These are phyloP conservation scores for Macrophya annulata DNA, from an alignment of 2,888 invertebrate genomes.

Conservation along the genomic window DNA sequence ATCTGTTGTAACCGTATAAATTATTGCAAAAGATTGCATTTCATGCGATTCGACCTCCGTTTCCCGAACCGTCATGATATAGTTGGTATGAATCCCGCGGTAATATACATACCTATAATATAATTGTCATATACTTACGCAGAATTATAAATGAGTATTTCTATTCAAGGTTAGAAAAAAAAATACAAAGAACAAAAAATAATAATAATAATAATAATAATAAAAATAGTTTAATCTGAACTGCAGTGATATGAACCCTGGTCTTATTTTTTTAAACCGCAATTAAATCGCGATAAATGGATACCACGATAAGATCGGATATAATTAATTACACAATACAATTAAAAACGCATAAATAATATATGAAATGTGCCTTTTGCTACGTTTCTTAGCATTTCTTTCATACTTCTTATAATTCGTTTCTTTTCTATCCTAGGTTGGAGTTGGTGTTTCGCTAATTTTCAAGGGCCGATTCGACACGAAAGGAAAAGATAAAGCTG, in stretches of 20 bases:
- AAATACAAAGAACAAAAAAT: not conserved
- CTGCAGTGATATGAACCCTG: not conserved
- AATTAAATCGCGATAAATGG: too few species aligned
- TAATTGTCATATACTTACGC: not conserved
- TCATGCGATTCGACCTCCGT: not conserved
- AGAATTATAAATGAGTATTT: not conserved
- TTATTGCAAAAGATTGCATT: not conserved
- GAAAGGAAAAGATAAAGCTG: slow-evolving; percentile 80
- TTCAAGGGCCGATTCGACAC: slow-evolving; percentile 83
- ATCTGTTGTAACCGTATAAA: not conserved
- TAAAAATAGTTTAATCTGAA: not conserved
- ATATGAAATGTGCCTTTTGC: not conserved
- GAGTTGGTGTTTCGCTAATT: slow-evolving; percentile 84
- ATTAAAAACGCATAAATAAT: not conserved
- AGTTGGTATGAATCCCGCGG: not conserved
- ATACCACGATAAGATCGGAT: not conserved
- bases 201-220: too few species aligned
- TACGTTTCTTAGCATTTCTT: not conserved
- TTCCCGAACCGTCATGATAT: not conserved
- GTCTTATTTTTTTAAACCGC: not conserved
- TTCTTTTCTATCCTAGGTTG: slow-evolving; percentile 74
- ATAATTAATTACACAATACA: not conserved
- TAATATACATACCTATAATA: not conserved
- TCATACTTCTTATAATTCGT: not conserved
- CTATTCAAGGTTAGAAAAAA: not conserved